phyloP scores from a whole-genome alignment of 2,113 vertebrate species.

The Cryptomyrus ogoouensis region DNA sequence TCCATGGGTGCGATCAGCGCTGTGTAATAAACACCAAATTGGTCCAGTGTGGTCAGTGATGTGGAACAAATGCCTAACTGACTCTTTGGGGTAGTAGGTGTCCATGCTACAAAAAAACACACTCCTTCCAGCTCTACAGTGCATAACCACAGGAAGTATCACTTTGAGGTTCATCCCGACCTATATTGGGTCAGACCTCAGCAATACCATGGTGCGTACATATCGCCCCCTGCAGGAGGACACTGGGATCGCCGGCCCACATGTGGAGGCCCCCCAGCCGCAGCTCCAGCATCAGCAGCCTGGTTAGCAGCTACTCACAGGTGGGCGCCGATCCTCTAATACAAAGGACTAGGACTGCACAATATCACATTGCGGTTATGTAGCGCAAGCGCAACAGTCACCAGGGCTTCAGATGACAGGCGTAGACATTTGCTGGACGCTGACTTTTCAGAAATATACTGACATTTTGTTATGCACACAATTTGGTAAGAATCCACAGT shows the following conservation, averaged over 20 bases:
- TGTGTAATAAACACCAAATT: background rate
- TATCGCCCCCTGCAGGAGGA: slow-evolving; percentile 63
- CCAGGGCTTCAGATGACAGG: background rate
- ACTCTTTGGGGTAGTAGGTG: background rate
- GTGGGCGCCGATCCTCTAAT: slow-evolving; percentile 41
- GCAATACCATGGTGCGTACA: background rate
- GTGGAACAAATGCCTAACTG: background rate
- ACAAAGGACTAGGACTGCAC: background rate
- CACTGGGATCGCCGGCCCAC: slow-evolving; percentile 62
- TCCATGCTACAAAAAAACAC: background rate
- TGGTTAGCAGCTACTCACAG: slow-evolving; percentile 79
- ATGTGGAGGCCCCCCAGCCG: slow-evolving; percentile 84
- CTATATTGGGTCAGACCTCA: background rate
- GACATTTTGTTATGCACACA: background rate
- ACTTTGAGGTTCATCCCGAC: background rate
- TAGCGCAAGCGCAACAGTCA: background rate
- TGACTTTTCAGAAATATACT: background rate
- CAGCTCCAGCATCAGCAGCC: slow-evolving; percentile 88
- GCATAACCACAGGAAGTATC: background rate
- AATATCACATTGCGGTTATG: background rate
- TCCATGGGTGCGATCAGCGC: background rate
- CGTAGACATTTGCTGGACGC: background rate
- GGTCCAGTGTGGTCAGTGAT: background rate
- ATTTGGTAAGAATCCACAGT: background rate
- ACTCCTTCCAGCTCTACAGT: background rate